Conservation (phyloP, 2,113 vertebrate genomes). For the Vidua chalybeata region DNA sequence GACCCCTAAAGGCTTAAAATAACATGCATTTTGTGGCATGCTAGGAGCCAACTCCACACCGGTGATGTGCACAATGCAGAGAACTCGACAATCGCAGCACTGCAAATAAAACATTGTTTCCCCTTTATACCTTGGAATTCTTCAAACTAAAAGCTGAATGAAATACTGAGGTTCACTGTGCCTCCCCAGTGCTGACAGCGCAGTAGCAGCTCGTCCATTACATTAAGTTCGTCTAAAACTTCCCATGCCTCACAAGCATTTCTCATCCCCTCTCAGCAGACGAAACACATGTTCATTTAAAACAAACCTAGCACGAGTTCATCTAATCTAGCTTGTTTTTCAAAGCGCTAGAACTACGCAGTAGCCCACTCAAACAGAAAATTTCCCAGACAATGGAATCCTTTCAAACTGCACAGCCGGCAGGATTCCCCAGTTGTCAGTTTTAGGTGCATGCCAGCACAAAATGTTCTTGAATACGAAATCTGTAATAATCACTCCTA, state of each 20-base stretch:
- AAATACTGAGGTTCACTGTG: background rate
- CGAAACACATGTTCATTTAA: slow-evolving; percentile 58
- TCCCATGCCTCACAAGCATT: slow-evolving; percentile 49
- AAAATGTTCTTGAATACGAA: slow-evolving; percentile 1
- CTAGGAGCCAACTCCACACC: background rate
- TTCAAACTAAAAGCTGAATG: slow-evolving; percentile 17
- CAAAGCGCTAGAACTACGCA: slow-evolving; percentile 30
- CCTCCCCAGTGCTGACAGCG: background rate
- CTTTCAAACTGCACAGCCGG: slow-evolving; percentile 51
- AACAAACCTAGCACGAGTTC: slow-evolving; percentile 40
- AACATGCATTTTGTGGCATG: background rate
- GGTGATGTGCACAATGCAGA: background rate
- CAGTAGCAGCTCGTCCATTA: slow-evolving; percentile 52
- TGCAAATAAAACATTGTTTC: background rate
- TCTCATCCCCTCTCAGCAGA: slow-evolving; percentile 20
- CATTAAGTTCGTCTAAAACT: slow-evolving; percentile 72
- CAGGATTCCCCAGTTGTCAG: slow-evolving; percentile 38
- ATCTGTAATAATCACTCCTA: slow-evolving; percentile 43
- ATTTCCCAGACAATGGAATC: slow-evolving; percentile 59
- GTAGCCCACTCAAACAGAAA: slow-evolving; percentile 24
- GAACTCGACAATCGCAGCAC: background rate
- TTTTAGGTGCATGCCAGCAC: slow-evolving; percentile 14
- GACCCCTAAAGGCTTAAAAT: slow-evolving; percentile 45
- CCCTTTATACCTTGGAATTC: slow-evolving; percentile 7
- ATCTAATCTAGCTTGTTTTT: slow-evolving; percentile 14